These are phyloP conservation scores for Leptocoma aspasia DNA, from an alignment of 2,113 vertebrate species.

Conservation along the genomic window DNA sequence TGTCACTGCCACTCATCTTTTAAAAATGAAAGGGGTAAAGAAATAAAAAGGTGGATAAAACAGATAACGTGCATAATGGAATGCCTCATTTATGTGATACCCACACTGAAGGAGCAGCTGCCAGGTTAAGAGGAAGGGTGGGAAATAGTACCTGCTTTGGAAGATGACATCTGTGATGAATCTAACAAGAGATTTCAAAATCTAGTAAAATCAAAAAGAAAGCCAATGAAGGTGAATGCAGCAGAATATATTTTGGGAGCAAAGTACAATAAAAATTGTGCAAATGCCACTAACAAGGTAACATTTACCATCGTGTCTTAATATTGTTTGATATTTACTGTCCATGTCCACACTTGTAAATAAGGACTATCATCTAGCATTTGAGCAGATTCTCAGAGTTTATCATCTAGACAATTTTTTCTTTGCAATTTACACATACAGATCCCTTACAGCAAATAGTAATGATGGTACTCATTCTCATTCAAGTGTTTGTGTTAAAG, in stretches of 20 bases:
- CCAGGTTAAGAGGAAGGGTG: neutral
- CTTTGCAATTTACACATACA: neutral
- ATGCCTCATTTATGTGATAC: neutral
- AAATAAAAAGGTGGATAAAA: neutral
- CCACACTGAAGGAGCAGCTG: neutral
- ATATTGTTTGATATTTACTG: conserved; percentile 43
- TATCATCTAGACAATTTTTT: neutral
- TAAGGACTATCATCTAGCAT: conserved; percentile 12
- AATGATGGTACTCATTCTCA: neutral
- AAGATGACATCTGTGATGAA: neutral
- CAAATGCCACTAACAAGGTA: conserved; percentile 55
- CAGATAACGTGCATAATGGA: neutral
- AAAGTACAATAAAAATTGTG: conserved; percentile 44
- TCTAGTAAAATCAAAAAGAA: neutral
- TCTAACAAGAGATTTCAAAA: neutral
- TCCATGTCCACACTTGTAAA: neutral
- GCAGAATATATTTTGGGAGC: neutral
- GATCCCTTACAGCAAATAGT: neutral
- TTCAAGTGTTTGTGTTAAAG: neutral
- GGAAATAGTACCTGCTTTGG: neutral
- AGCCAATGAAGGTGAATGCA: neutral
- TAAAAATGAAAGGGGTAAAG: neutral
- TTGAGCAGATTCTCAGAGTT: neutral
- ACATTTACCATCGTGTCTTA: conserved; percentile 15
- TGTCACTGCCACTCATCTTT: neutral